Evolutionary conservation across 2,888 invertebrate genomes (phyloP), one percentile per base, ranked within the genome.

Genomic region (Phorcus lineatus): DNA sequence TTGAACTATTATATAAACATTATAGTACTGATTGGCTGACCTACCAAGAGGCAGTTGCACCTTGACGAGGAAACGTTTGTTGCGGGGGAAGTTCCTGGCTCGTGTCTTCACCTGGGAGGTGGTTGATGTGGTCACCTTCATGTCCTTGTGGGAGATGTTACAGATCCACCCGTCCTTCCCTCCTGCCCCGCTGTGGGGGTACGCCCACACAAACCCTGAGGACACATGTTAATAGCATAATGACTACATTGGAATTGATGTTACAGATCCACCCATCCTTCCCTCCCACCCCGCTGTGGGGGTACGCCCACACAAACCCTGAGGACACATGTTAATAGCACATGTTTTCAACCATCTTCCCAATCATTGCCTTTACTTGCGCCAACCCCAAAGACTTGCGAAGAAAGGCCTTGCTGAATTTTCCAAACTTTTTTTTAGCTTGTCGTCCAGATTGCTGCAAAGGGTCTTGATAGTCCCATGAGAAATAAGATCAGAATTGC

Each of bases 21-120:
- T 7, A 36, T 36, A 4, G 9, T 9, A 47, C 11, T 47, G n/a
- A 24, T 19, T 0, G n/a, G 9, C 1, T 13, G 4, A 78, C 83
- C 40, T 84, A 88, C 87, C 85, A 62, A 86, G 62, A 11, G 88
- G 88, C 24, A 87, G 52, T 78, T 88, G 88, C 28, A 87, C 88
- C 85, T 88, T 88, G 7, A 88, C 88, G 53, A 88, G 82, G 80
- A 88, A 88, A 74, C 84, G 81, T 74, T 85, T 85, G 47, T 85
- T 84, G 36, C 55, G 13, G 22, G 55, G 24, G 62, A 13, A 28
- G 16, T 24, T 62, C 22, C 47, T 6, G 47, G 24, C 28, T 13
- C 16, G 28, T 13, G 28, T 16, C 62, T 62, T 62, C 62, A 62
- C 28, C 28, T 62, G 62, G 13, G 62, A 17, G 24, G 62, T 22